phyloP scores from a whole-genome alignment of 2,888 invertebrate species.

The Loripinus fragilis region DNA sequence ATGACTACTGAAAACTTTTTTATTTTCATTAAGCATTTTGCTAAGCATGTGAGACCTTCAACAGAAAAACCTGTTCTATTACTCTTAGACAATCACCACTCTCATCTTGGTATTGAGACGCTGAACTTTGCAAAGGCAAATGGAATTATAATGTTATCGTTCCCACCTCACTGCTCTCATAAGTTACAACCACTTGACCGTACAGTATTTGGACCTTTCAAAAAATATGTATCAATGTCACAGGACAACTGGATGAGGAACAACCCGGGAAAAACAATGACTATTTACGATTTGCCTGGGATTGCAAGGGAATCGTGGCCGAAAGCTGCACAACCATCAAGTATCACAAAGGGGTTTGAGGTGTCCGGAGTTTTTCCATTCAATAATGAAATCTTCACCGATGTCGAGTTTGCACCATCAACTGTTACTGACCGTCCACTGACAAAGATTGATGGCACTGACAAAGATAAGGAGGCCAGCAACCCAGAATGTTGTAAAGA shows the following conservation, averaged over 20 bases:
- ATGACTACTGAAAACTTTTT: conserved; percentile 71
- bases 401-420: conserved; percentile 28
- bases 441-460: no score
- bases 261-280: conserved; percentile 77
- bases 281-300: conserved; percentile 77
- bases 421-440: conserved; percentile 21
- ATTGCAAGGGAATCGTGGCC: conserved; percentile 21
- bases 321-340: conserved; percentile 11
- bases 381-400: conserved; percentile 29
- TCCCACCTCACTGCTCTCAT: conserved; percentile 72
- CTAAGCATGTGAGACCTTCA: conserved; percentile 65
- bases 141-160: conserved; percentile 81
- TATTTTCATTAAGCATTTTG: conserved; percentile 73
- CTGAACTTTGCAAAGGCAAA: conserved; percentile 77
- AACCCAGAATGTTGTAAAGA: not conserved
- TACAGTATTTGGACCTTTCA: conserved; percentile 66
- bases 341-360: conserved; percentile 24
- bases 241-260: conserved; percentile 37
- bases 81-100: conserved; percentile 76
- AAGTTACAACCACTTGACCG: conserved; percentile 83
- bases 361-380: conserved; percentile 32
- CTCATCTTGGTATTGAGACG: conserved; percentile 55
- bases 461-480: no score
- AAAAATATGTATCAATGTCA: conserved; percentile 7
- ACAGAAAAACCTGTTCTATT: conserved; percentile 68